phyloP scores from a whole-genome alignment of 2,113 vertebrate species.

The Tylochromis polylepis region DNA sequence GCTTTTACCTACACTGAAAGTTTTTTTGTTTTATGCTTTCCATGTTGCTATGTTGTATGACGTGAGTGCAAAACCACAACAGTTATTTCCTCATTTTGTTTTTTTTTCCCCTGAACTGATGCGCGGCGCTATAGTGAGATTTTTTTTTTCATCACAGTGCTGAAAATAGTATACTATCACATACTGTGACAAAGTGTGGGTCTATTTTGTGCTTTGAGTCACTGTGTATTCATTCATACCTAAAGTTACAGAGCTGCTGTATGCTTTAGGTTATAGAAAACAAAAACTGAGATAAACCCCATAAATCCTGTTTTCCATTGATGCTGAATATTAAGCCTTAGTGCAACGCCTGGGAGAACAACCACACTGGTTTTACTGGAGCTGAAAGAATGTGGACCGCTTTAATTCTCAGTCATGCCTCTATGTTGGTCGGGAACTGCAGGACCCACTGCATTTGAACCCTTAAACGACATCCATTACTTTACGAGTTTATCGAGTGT shows the following conservation, averaged over 20 bases:
- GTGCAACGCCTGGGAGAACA: neutral
- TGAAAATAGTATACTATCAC: fast-evolving
- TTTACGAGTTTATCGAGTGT: neutral
- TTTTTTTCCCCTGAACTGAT: neutral
- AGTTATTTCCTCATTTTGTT: neutral
- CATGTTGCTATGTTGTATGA: neutral
- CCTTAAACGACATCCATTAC: neutral
- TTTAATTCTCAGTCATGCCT: fast-evolving
- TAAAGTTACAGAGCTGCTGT: neutral
- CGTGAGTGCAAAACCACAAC: neutral
- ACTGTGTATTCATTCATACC: neutral
- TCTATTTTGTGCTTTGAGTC: neutral
- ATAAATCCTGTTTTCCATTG: neutral
- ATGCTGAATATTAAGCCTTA: neutral
- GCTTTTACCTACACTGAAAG: no score
- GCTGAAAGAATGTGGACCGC: neutral
- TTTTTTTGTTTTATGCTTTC: neutral
- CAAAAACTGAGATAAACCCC: neutral
- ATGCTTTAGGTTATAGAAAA: neutral
- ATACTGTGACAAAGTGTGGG: fast-evolving
- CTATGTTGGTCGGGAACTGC: no score
- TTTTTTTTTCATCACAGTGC: neutral
- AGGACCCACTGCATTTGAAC: fast-evolving
- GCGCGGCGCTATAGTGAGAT: neutral
- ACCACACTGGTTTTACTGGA: neutral